phyloP scores from a whole-genome alignment of 1,140 invertebrate species.

The Brachionus sp. region DNA sequence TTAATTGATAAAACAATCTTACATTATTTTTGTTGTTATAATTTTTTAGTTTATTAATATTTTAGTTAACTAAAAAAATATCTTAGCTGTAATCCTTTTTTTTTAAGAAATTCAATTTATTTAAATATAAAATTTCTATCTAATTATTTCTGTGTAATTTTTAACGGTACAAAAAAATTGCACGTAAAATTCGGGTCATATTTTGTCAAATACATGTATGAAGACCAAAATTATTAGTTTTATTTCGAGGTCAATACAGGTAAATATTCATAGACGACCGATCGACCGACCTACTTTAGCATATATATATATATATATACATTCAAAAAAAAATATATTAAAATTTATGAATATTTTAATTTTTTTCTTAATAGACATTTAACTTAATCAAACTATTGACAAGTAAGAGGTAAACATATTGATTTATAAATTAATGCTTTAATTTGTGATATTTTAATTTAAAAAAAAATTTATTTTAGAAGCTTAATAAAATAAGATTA shows the following conservation, averaged over 20 bases:
- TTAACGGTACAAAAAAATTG: neutral
- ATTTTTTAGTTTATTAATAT: neutral
- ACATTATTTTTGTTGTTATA: neutral
- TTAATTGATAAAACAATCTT: neutral
- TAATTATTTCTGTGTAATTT: neutral
- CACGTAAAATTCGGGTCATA: neutral
- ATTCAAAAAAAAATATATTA: neutral
- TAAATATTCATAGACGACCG: conserved; percentile 5
- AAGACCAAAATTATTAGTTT: neutral
- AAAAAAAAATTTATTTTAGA: neutral
- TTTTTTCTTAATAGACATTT: neutral
- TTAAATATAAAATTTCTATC: neutral
- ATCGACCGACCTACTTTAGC: neutral
- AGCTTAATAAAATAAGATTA: neutral
- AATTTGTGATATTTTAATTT: neutral
- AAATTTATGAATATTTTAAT: conserved; percentile 1
- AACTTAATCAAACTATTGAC: neutral
- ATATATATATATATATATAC: neutral
- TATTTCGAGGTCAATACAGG: neutral
- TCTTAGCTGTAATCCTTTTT: too few species aligned
- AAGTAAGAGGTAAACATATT: neutral
- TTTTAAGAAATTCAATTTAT: too few species aligned
- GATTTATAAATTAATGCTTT: neutral
- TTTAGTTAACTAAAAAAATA: neutral
- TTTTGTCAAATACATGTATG: neutral